Evolutionary conservation across 2,888 invertebrate species (phyloP).

Genomic region (Spilosoma lubricipeda): DNA sequence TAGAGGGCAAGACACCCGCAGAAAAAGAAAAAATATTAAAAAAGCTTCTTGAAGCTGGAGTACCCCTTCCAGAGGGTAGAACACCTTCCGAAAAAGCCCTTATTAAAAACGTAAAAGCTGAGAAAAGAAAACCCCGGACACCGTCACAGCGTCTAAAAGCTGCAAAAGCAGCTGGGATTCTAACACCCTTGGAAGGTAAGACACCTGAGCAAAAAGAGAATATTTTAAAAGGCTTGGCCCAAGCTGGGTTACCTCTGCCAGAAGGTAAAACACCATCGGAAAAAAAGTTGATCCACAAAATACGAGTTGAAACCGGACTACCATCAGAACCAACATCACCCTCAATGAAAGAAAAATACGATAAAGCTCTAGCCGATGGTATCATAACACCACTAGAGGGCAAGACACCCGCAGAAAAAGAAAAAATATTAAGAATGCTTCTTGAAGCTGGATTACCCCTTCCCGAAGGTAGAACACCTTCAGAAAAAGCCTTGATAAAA

Average conservation of each 20-base stretch:
- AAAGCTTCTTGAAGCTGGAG: too few relatives aligned
- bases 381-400: slow-evolving; percentile 18
- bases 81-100: too few relatives aligned
- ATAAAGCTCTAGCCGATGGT: slow-evolving; percentile 39
- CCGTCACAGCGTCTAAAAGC: too few relatives aligned
- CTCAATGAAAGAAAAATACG: slow-evolving; percentile 27
- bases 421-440: neutral
- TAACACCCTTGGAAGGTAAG: slow-evolving; percentile 32
- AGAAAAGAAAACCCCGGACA: too few relatives aligned
- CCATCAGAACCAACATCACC: slow-evolving; percentile 44
- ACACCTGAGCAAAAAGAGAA: slow-evolving; percentile 48
- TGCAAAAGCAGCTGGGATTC: too few relatives aligned
- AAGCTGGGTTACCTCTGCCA: neutral
- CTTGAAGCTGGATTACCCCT: neutral
- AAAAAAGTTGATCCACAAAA: neutral
- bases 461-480: neutral
- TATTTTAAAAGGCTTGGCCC: slow-evolving; percentile 43
- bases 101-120: too few relatives aligned
- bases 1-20: too few relatives aligned
- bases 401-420: slow-evolving; percentile 9
- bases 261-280: slow-evolving; percentile 7
- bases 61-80: too few relatives aligned
- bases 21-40: too few relatives aligned
- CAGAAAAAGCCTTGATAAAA: neutral
- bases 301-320: slow-evolving; percentile 40